phyloP scores from a whole-genome alignment of 2,113 vertebrate species.

The Toxotes chatareus region DNA sequence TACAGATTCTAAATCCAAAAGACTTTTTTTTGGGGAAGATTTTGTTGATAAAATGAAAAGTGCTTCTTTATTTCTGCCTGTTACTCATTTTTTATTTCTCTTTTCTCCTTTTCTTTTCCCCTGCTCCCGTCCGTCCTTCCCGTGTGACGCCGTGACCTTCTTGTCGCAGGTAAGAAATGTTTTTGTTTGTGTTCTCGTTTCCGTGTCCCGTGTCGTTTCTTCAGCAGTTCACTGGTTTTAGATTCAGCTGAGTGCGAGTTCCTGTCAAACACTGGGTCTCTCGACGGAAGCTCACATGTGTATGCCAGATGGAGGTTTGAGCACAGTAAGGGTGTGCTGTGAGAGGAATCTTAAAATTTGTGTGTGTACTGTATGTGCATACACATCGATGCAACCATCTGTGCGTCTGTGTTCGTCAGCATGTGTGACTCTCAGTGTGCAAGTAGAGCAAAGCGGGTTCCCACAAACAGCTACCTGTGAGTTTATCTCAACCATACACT shows the following conservation, averaged over 20 bases:
- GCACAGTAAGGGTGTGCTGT: conserved; percentile 39
- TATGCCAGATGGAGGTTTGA: conserved; percentile 62
- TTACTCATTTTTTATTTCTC: conserved; percentile 24
- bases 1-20: conserved; percentile 8
- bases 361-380: conserved; percentile 8
- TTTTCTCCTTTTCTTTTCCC: conserved; percentile 2
- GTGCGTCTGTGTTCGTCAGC: conserved; percentile 12
- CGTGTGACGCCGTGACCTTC: conserved; percentile 33
- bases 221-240: background rate
- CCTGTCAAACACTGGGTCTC: conserved; percentile 54
- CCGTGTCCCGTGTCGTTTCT: conserved; percentile 23
- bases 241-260: conserved; percentile 56
- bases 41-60: background rate
- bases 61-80: background rate
- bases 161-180: conserved; percentile 62
- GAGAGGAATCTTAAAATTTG: conserved; percentile 47
- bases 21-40: background rate
- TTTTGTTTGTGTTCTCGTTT: conserved; percentile 33
- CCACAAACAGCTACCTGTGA: background rate
- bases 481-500: too few species aligned
- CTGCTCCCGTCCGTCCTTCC: conserved; percentile 15
- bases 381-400: conserved; percentile 25
- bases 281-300: conserved; percentile 61
- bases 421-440: background rate
- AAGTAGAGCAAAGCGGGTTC: background rate